Percentiles rank a stretch among this genome's conserved stretches.
Conservation (phyloP, 2,888 invertebrate species). For the Phyllotreta striolata region DNA sequence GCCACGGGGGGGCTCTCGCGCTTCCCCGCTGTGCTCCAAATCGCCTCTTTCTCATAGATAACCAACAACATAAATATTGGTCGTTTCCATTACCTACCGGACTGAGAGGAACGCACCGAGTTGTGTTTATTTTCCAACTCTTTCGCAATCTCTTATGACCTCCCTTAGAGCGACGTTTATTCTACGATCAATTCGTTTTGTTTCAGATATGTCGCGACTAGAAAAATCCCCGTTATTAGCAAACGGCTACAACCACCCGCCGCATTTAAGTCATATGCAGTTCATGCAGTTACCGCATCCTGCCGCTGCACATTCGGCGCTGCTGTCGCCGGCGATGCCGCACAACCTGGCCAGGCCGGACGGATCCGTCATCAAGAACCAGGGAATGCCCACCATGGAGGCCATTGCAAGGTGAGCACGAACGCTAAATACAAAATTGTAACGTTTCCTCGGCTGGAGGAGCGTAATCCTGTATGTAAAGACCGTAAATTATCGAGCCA, state of each 20-base stretch:
- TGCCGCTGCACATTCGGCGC: conserved; percentile 74
- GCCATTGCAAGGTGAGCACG: conserved; percentile 82
- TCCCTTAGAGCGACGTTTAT: too few species aligned
- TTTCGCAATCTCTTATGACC: neutral
- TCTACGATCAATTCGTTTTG: conserved; percentile 35
- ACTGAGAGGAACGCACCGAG: conserved; percentile 13
- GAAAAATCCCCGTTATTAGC: conserved; percentile 92
- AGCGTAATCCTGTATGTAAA: conserved; percentile 12
- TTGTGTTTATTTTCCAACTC: too few species aligned
- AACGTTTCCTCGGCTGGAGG: neutral
- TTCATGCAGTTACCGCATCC: conserved; percentile 91
- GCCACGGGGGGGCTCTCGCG: conserved; percentile 50
- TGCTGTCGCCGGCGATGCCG: conserved; percentile 90
- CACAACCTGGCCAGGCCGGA: conserved; percentile 85
- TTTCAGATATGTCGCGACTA: conserved; percentile 84
- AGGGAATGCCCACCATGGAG: conserved; percentile 87
- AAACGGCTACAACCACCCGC: conserved; percentile 94
- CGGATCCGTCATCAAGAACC: conserved; percentile 83
- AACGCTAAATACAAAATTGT: neutral
- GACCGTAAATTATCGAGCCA: conserved; percentile 15
- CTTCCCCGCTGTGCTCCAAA: conserved; percentile 56
- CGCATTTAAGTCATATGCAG: conserved; percentile 92
- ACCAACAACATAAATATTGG: conserved; percentile 34
- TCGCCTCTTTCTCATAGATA: conserved; percentile 47
- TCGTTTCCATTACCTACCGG: conserved; percentile 13